These are phyloP conservation scores for Dilophus febrilis DNA, from an alignment of 2,888 invertebrate genomes.

Conservation along the genomic window DNA sequence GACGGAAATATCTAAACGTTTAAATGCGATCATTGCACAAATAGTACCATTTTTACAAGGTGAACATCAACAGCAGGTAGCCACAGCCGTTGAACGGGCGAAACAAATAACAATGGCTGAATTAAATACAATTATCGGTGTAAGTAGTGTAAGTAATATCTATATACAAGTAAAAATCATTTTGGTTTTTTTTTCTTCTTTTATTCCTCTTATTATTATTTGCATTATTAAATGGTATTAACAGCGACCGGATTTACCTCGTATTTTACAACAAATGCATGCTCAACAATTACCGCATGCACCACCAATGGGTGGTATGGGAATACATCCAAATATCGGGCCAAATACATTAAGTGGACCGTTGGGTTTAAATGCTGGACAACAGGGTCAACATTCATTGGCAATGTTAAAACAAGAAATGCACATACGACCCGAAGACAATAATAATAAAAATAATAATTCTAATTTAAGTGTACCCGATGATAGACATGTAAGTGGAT, in stretches of 20 bases:
- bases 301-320: slow-evolving; percentile 53
- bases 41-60: slow-evolving; percentile 83
- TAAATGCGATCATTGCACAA: slow-evolving; percentile 86
- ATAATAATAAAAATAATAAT: slow-evolving; percentile 55
- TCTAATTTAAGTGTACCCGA: slow-evolving; percentile 35
- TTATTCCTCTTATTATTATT: slow-evolving; percentile 1
- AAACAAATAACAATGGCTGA: slow-evolving; percentile 93
- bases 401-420: slow-evolving; percentile 65
- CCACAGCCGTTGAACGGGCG: slow-evolving; percentile 81
- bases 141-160: slow-evolving; percentile 35
- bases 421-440: slow-evolving; percentile 50
- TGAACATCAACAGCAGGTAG: slow-evolving; percentile 85
- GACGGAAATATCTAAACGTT: slow-evolving; percentile 90
- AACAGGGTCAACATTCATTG: slow-evolving; percentile 56
- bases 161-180: background rate
- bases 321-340: slow-evolving; percentile 44
- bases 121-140: slow-evolving; percentile 85
- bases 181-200: background rate
- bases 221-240: too few species aligned
- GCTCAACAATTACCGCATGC: slow-evolving; percentile 65
- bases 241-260: slow-evolving; percentile 69
- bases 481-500: slow-evolving; percentile 30
- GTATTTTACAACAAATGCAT: slow-evolving; percentile 82
- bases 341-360: slow-evolving; percentile 38
- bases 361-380: slow-evolving; percentile 39